Conservation (phyloP, 2,797 vertebrate species). For the Pelobates cultripes region DNA sequence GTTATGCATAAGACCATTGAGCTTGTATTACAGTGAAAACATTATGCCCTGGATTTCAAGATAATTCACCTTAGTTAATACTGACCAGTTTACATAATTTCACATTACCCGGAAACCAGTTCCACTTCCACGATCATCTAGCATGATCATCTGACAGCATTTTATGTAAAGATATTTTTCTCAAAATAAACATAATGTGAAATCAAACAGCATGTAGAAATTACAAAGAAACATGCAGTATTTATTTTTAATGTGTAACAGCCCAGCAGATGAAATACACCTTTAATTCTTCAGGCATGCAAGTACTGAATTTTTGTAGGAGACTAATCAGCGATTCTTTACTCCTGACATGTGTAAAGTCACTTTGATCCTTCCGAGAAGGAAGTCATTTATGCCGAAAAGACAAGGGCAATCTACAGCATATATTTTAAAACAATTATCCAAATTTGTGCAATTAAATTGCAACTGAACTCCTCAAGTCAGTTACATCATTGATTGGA, state of each 20-base stretch:
- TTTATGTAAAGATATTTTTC: too few relatives aligned
- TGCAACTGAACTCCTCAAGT: conserved; percentile 39
- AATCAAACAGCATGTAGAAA: too few relatives aligned
- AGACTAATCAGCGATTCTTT: not conserved
- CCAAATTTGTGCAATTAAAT: conserved; percentile 46
- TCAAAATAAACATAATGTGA: too few relatives aligned
- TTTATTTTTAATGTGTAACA: not conserved
- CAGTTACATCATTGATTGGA: conserved; percentile 32
- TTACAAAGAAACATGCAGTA: not conserved
- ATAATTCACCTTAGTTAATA: not conserved
- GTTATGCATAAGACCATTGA: too few relatives aligned
- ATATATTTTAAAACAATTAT: conserved; percentile 44
- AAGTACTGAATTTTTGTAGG: not conserved
- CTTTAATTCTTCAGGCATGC: not conserved
- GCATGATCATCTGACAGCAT: not conserved
- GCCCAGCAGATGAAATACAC: not conserved
- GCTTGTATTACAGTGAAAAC: too few relatives aligned
- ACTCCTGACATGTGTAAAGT: conserved; percentile 6
- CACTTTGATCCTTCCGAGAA: conserved; percentile 18
- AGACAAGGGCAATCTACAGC: conserved; percentile 13
- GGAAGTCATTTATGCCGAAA: conserved; percentile 15
- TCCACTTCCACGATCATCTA: not conserved
- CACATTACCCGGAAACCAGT: not conserved
- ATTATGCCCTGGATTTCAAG: too few relatives aligned
- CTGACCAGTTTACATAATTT: not conserved